Percentiles rank a stretch among this genome's conserved stretches.
Conservation (phyloP, 2,888 invertebrate species). For the Acholoe squamosa region DNA sequence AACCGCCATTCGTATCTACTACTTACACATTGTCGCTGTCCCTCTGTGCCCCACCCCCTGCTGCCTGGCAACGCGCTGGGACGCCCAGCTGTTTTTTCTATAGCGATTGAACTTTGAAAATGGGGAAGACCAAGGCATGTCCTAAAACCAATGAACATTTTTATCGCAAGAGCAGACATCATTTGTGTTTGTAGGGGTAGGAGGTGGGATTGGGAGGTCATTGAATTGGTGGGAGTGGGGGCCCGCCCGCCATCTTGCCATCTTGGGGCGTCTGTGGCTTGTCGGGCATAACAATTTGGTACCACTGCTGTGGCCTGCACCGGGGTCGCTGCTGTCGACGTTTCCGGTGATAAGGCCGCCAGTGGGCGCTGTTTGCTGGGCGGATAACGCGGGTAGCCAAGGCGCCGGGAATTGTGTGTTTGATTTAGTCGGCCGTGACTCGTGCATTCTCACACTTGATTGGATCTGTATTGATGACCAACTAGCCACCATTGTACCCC, state of each 20-base stretch:
- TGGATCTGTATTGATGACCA: conserved; percentile 56
- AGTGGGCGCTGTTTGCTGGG: conserved; percentile 33
- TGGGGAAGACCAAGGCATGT: background rate
- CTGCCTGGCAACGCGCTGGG: background rate
- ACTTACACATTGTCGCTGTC: conserved; percentile 1
- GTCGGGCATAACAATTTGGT: conserved; percentile 22
- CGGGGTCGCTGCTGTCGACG: conserved; percentile 42
- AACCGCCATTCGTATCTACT: background rate
- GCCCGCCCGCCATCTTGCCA: background rate
- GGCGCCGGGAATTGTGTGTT: conserved; percentile 41
- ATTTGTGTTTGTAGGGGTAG: background rate
- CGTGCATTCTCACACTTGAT: conserved; percentile 49
- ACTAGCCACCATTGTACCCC: conserved; percentile 23
- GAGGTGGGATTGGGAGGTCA: background rate
- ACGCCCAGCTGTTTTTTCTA: background rate
- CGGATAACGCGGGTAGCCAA: background rate
- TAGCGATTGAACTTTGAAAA: too few species aligned
- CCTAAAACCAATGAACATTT: conserved; percentile 20
- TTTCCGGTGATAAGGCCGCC: conserved; percentile 27
- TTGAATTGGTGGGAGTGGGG: too few species aligned
- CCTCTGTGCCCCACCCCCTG: background rate
- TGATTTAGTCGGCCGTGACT: conserved; percentile 49
- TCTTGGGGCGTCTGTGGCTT: conserved; percentile 26
- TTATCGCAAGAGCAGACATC: conserved; percentile 11
- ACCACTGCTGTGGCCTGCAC: background rate